A percentile compares a stretch with the other conserved stretches of the same genome.
phyloP scores from a whole-genome alignment of 1,140 invertebrate genomes.

The Hypothenemus hampei region DNA sequence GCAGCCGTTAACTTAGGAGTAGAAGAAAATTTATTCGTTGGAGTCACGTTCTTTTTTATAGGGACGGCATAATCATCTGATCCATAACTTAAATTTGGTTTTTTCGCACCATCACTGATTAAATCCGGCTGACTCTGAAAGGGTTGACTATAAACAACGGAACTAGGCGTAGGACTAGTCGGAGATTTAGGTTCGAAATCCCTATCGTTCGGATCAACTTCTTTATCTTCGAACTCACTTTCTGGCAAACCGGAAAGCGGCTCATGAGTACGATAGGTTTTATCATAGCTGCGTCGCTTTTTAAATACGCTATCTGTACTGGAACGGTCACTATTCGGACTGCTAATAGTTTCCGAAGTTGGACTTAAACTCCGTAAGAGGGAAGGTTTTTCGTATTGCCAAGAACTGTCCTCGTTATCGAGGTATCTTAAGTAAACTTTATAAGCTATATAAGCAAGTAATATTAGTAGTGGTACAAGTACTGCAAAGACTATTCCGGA shows the following conservation, averaged over 20 bases:
- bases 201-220: conserved; percentile 55
- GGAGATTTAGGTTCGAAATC: conserved; percentile 27
- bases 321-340: conserved; percentile 29
- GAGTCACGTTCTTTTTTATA: conserved; percentile 18
- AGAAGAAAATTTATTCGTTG: conserved; percentile 2
- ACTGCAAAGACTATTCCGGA: conserved; percentile 70
- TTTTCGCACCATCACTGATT: conserved; percentile 2
- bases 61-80: conserved; percentile 31
- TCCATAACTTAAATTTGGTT: conserved; percentile 24
- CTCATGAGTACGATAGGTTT: conserved; percentile 75
- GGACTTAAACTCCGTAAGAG: conserved; percentile 23
- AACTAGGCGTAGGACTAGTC: conserved; percentile 23
- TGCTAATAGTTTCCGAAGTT: conserved; percentile 28
- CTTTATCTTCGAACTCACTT: conserved; percentile 73
- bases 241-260: conserved; percentile 69
- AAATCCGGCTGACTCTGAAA: conserved; percentile 19
- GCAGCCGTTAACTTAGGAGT: not conserved
- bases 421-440: conserved; percentile 55
- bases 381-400: conserved; percentile 22
- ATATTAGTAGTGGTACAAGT: conserved; percentile 67
- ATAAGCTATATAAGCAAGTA: conserved; percentile 64
- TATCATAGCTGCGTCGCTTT: conserved; percentile 68
- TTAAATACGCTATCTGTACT: conserved; percentile 44
- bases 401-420: conserved; percentile 45
- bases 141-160: conserved; percentile 21